phyloP scores from a whole-genome alignment of 2,113 vertebrate genomes.

The Loxodonta africana region DNA sequence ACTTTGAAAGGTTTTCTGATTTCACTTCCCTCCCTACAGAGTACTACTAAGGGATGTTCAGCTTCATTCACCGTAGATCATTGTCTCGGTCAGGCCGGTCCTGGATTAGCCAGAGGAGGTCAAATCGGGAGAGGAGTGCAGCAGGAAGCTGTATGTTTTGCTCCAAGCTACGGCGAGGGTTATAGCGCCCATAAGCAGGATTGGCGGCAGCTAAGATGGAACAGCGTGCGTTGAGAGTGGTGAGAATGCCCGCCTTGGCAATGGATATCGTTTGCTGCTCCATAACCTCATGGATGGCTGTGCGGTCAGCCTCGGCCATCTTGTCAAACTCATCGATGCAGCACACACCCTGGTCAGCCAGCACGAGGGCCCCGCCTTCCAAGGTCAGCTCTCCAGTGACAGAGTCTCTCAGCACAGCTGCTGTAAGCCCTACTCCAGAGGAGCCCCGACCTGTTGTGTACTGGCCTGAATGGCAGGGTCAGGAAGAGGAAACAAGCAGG shows the following conservation, averaged over 20 bases:
- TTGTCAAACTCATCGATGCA: constrained; percentile 98
- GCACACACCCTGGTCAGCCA: constrained; percentile 95
- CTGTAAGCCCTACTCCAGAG: constrained; percentile 95
- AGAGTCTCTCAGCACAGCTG: constrained; percentile 94
- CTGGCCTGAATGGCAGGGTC: constrained; percentile 89
- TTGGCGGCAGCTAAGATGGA: constrained; percentile 96
- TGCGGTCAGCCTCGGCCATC: constrained; percentile 95
- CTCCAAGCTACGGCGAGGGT: constrained; percentile 92
- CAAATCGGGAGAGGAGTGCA: constrained; percentile 95
- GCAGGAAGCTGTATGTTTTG: constrained; percentile 96
- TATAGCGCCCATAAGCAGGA: constrained; percentile 95
- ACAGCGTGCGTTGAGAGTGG: constrained; percentile 96
- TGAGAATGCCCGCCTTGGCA: constrained; percentile 96
- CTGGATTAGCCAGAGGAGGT: constrained; percentile 96
- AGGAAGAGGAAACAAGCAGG: not conserved
- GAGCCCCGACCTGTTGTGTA: constrained; percentile 96
- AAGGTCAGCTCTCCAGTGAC: constrained; percentile 94
- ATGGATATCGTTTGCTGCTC: constrained; percentile 98
- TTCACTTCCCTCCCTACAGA: not conserved
- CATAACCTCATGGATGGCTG: constrained; percentile 97
- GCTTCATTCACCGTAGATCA: constrained; percentile 89
- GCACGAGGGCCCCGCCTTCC: constrained; percentile 94
- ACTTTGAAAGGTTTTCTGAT: not conserved
- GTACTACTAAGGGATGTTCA: not conserved
- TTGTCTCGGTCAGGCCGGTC: constrained; percentile 94